Base-by-base conservation (phyloP, 2,888 invertebrate genomes). In the Nephrocerus scutellatus region DNA sequence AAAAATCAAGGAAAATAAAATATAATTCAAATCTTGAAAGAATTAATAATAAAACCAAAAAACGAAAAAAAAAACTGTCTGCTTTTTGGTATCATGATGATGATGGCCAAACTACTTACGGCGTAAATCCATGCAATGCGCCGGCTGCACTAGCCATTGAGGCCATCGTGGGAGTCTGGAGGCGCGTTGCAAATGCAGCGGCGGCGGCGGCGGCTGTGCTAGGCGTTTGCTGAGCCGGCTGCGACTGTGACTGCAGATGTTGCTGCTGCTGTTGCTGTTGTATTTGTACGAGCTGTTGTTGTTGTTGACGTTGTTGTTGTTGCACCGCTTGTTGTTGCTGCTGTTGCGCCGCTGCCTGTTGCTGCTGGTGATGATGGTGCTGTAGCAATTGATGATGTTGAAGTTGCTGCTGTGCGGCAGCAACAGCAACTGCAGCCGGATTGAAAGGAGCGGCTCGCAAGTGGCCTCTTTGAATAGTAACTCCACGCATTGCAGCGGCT, bases 121-220 rank as follows among this genome's bases (percentile, higher is more conserved):
- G 87, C 70, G 90, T 82, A 74, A 88, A 90, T 65, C 89, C 87
- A 76, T 87, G 88, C 71, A 85, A 74, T n/a, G 65, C 63, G 49
- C 66, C 63, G 50, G 64, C 58, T 50, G 57, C 55, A 50, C 59
- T 84, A 62, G 82, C 84, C 76, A 77, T 73, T 41, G 54, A 32
- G 35, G 46, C 36, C 36, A 36, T 47, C 31, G 35, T 47, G 39
- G 53, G 39, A 38, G 39, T 47, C 33, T 54, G 50, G 10, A 66
- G 52, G 12, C 62, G 63, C 36, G 63, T 62, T 46, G 64, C 59
- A 41, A 61, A 61, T 14, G 60, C 65, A 34, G 65, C 63, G 34
- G 57, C 54, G 24, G 59, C 62, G 31, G 61, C 60, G 23, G n/a
- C n/a, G n/a, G n/a, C n/a, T n/a, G n/a, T n/a, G n/a, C n/a, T n/a